phyloP scores from a whole-genome alignment of 2,888 invertebrate species.

The Mythimna pallens region DNA sequence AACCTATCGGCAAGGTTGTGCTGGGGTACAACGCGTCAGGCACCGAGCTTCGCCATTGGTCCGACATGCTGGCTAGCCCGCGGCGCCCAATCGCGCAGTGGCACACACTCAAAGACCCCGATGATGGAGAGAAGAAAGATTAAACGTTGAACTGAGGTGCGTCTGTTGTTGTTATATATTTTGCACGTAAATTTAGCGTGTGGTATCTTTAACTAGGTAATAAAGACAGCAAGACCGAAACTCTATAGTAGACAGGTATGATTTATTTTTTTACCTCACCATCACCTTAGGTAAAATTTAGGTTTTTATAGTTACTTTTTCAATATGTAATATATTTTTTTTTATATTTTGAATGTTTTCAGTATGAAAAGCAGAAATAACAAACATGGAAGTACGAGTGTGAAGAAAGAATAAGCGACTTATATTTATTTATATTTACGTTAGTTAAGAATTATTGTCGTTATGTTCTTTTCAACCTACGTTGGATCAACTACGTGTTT shows the following conservation, averaged over 20 bases:
- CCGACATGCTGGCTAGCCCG: constrained; percentile 99
- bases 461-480: constrained; percentile 32
- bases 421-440: constrained; percentile 51
- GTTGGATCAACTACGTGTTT: constrained; percentile 27
- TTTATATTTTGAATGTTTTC: constrained; percentile 42
- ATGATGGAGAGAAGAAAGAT: constrained; percentile 97
- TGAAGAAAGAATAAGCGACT: constrained; percentile 67
- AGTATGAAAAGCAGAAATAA: constrained; percentile 61
- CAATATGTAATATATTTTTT: constrained; percentile 3
- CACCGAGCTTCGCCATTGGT: constrained; percentile 99
- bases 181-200: not conserved
- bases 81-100: constrained; percentile 99
- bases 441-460: constrained; percentile 44
- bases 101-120: constrained; percentile 99
- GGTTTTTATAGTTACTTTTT: not conserved
- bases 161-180: constrained; percentile 1
- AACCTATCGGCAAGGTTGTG: constrained; percentile 99
- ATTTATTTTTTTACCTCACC: constrained; percentile 10
- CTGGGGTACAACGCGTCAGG: constrained; percentile 99
- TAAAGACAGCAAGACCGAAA: constrained; percentile 10
- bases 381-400: constrained; percentile 65
- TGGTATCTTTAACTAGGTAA: constrained; percentile 20
- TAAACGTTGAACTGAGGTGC: constrained; percentile 83
- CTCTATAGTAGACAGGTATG: constrained; percentile 33
- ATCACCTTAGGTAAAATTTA: constrained; percentile 11